Evolutionary conservation across 2,888 invertebrate species (phyloP).

Genomic region (Agelastica alni): DNA sequence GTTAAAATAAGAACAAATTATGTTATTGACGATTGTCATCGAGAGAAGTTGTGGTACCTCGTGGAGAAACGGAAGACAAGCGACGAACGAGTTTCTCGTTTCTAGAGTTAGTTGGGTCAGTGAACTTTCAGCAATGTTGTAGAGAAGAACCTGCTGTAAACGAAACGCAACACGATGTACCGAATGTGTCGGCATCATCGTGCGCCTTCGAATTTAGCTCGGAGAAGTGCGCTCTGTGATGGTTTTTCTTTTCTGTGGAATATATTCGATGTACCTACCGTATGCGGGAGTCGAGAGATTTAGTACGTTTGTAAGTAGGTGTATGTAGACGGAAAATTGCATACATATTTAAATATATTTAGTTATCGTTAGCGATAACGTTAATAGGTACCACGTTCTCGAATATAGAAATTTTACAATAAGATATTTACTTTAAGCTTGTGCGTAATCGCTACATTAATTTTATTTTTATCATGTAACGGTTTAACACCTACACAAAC

Average conservation of each 20-base stretch:
- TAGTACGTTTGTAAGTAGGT: too few species aligned
- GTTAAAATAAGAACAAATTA: too few species aligned
- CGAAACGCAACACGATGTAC: background rate
- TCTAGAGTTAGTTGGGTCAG: background rate
- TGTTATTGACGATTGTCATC: background rate
- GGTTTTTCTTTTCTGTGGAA: background rate
- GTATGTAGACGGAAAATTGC: too few species aligned
- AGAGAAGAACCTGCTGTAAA: constrained; percentile 4
- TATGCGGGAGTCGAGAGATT: background rate
- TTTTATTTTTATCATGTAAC: too few species aligned
- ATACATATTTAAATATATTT: too few species aligned
- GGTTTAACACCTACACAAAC: too few species aligned
- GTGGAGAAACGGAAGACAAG: background rate
- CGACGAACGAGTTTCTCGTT: background rate
- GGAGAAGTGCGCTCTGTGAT: background rate
- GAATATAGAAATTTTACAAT: too few species aligned
- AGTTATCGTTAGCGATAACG: too few species aligned
- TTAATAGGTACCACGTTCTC: too few species aligned
- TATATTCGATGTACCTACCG: background rate
- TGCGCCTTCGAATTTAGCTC: background rate
- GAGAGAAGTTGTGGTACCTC: background rate
- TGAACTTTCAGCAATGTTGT: constrained; percentile 7
- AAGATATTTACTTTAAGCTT: too few species aligned
- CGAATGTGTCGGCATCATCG: background rate
- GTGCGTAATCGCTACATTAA: too few species aligned